phyloP scores from a whole-genome alignment of 2,113 vertebrate genomes.

The Ardeotis arabs region DNA sequence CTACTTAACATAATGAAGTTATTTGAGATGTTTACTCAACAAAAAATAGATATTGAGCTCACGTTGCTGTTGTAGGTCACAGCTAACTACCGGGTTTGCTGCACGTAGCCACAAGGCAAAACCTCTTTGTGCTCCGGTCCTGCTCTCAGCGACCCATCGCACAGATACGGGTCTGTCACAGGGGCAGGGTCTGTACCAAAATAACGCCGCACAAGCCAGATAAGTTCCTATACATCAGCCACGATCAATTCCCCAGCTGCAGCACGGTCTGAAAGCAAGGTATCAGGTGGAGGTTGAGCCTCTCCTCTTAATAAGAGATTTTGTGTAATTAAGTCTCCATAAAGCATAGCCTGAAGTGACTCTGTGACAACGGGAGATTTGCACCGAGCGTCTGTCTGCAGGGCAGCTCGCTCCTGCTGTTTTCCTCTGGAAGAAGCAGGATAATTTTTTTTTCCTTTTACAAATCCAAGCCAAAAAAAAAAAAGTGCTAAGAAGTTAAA shows the following conservation, averaged over 20 bases:
- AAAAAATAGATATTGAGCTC: neutral
- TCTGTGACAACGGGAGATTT: neutral
- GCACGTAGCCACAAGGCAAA: neutral
- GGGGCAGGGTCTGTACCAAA: neutral
- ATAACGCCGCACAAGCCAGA: neutral
- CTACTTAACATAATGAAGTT: neutral
- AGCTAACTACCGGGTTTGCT: neutral
- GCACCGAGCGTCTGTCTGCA: neutral
- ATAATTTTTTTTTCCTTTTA: neutral
- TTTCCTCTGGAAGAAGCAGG: neutral
- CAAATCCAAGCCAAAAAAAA: neutral
- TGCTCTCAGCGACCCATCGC: accelerated
- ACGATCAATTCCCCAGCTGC: neutral
- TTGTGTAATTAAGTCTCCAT: neutral
- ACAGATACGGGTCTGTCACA: accelerated
- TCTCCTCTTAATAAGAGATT: neutral
- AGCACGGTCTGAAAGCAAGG: neutral
- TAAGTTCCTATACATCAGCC: neutral
- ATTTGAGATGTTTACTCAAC: neutral
- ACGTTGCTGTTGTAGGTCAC: neutral
- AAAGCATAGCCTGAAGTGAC: neutral
- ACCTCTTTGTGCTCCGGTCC: neutral
- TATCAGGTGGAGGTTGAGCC: neutral
- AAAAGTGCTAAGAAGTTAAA: conserved; percentile 12
- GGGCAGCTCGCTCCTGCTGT: neutral